These are phyloP conservation scores for Tragelaphus strepsiceros DNA, from an alignment of 2,113 vertebrate genomes.

Conservation along the genomic window DNA sequence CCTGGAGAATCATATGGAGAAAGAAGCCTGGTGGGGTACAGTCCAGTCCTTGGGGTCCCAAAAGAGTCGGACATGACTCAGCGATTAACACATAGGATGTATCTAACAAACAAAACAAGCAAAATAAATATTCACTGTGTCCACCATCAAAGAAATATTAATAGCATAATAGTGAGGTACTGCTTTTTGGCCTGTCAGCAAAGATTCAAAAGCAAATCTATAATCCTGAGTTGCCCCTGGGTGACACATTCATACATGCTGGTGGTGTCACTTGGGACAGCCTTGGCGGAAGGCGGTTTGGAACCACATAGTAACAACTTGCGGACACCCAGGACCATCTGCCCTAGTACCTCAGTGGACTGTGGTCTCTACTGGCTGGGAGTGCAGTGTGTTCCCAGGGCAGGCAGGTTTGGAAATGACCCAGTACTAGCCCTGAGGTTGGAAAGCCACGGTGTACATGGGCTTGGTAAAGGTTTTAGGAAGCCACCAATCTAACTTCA, in stretches of 20 bases:
- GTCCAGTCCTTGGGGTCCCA: background rate
- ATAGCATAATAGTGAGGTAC: background rate
- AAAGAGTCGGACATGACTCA: background rate
- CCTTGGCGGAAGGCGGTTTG: background rate
- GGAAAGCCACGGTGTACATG: background rate
- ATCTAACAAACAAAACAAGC: background rate
- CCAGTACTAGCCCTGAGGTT: too few species aligned
- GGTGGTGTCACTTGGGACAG: background rate
- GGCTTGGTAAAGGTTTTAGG: background rate
- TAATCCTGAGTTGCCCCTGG: background rate
- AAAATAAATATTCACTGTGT: background rate
- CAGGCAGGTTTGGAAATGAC: background rate
- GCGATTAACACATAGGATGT: background rate
- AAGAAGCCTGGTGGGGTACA: background rate
- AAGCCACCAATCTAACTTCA: background rate
- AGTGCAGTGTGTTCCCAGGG: background rate
- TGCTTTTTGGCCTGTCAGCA: background rate
- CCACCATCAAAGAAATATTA: background rate
- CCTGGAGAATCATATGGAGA: background rate
- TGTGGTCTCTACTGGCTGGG: background rate
- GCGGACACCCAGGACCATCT: background rate
- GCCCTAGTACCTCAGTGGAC: background rate
- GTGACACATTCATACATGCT: accelerated
- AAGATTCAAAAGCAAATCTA: background rate
- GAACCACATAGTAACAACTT: background rate